Evolutionary conservation across 2,888 invertebrate species (phyloP).

Genomic region (Eupithecia dodoneata): DNA sequence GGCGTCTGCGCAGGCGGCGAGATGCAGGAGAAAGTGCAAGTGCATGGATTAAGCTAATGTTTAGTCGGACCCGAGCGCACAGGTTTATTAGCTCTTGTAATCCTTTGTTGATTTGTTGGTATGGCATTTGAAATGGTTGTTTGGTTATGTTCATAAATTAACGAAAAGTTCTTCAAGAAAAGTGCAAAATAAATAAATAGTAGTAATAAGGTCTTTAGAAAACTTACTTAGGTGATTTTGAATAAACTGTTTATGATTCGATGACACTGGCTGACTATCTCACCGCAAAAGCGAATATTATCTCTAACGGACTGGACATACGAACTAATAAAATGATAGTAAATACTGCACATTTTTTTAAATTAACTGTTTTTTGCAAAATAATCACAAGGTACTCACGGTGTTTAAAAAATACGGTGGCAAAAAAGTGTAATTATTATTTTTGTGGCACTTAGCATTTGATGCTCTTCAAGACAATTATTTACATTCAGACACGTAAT

Average conservation of each 20-base stretch:
- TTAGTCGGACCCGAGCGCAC: not conserved
- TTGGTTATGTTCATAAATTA: not conserved
- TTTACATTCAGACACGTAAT: not conserved
- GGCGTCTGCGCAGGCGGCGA: conserved; percentile 22
- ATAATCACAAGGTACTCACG: not conserved
- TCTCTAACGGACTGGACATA: too few relatives aligned
- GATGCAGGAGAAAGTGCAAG: conserved; percentile 25
- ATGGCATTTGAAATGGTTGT: not conserved
- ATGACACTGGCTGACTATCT: not conserved
- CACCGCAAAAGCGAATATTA: not conserved
- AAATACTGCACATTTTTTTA: not conserved
- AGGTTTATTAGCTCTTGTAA: conserved; percentile 2
- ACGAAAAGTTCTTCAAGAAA: not conserved
- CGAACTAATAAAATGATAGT: too few relatives aligned
- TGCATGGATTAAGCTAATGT: conserved; percentile 25
- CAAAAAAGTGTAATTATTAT: not conserved
- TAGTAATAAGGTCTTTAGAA: not conserved
- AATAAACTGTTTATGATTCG: not conserved
- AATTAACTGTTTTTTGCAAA: not conserved
- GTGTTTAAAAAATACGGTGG: not conserved
- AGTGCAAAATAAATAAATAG: not conserved
- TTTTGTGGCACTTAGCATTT: not conserved
- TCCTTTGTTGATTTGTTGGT: not conserved
- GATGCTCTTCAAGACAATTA: not conserved
- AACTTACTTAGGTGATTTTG: not conserved